phyloP scores from a whole-genome alignment of 2,888 invertebrate species.

The Brenthis daphne region DNA sequence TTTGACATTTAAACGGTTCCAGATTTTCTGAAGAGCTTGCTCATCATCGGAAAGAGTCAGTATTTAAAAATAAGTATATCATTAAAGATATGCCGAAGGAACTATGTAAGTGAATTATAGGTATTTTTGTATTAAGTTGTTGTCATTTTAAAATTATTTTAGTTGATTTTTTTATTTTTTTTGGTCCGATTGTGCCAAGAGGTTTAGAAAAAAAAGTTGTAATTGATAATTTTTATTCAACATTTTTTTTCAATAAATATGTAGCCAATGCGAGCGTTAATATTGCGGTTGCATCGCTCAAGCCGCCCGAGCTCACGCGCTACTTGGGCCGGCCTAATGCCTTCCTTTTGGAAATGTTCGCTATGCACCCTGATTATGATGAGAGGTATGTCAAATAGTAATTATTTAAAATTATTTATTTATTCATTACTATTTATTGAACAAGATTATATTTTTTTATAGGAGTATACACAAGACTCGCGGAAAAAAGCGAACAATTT shows the following conservation, averaged over 20 bases:
- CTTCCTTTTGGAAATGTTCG: constrained; percentile 84
- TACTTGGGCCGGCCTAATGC: constrained; percentile 80
- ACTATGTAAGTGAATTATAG: constrained; percentile 29
- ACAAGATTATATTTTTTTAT: no score
- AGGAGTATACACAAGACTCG: no score
- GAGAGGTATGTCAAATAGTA: constrained; percentile 58
- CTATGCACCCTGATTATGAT: constrained; percentile 79
- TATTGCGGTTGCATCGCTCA: constrained; percentile 3
- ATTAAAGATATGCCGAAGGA: constrained; percentile 32
- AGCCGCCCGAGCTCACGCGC: constrained; percentile 51
- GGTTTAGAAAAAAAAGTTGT: no score
- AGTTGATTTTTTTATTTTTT: no score
- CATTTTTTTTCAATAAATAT: neutral
- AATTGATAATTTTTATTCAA: no score
- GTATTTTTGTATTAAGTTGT: neutral
- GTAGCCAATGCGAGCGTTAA: constrained; percentile 17
- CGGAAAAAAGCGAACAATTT: no score
- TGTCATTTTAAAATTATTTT: neutral
- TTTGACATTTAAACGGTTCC: neutral
- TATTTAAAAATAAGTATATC: constrained; percentile 38
- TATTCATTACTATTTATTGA: neutral
- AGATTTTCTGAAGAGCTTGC: constrained; percentile 11
- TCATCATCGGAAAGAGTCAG: constrained; percentile 31
- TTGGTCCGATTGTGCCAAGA: no score
- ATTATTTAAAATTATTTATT: neutral